Evolutionary conservation across 1,140 invertebrate species (phyloP).

Genomic region (Apolygus lucorum): DNA sequence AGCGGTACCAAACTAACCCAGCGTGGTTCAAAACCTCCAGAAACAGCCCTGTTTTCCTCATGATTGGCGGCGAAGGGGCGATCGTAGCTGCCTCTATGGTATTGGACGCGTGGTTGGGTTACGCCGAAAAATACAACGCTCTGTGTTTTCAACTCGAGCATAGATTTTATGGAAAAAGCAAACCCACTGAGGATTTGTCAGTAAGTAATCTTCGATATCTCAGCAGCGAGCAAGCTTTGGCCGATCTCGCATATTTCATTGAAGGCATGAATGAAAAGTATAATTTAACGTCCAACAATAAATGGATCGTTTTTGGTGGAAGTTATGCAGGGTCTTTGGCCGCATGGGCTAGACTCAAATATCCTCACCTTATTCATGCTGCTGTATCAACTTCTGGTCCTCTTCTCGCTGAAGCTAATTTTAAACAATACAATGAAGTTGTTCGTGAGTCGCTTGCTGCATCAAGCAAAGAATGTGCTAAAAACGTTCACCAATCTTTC

Average conservation of each 20-base stretch:
- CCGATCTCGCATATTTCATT: slow-evolving; percentile 78
- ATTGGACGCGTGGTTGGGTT: slow-evolving; percentile 70
- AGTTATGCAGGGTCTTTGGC: slow-evolving; percentile 85
- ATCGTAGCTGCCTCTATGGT: slow-evolving; percentile 70
- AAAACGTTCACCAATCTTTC: slow-evolving; percentile 43
- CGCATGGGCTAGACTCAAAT: slow-evolving; percentile 82
- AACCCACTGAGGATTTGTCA: slow-evolving; percentile 58
- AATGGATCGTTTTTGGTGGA: slow-evolving; percentile 88
- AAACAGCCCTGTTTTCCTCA: slow-evolving; percentile 68
- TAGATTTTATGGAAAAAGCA: slow-evolving; percentile 87
- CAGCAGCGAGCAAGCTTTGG: slow-evolving; percentile 77
- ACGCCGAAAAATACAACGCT: slow-evolving; percentile 69
- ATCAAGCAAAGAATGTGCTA: slow-evolving; percentile 53
- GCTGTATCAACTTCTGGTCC: slow-evolving; percentile 84
- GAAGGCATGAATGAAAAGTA: slow-evolving; percentile 53
- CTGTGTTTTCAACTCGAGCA: slow-evolving; percentile 83
- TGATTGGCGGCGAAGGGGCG: slow-evolving; percentile 77
- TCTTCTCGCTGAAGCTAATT: slow-evolving; percentile 74
- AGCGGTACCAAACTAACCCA: slow-evolving; percentile 73
- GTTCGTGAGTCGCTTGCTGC: slow-evolving; percentile 57
- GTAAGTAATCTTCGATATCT: slow-evolving; percentile 69
- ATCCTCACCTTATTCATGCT: slow-evolving; percentile 77
- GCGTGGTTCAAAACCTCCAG: slow-evolving; percentile 52
- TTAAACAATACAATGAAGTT: slow-evolving; percentile 61
- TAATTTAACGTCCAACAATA: slow-evolving; percentile 51